Conservation (phyloP, 2,113 vertebrate genomes). For the Leucoraja erinaceus region DNA sequence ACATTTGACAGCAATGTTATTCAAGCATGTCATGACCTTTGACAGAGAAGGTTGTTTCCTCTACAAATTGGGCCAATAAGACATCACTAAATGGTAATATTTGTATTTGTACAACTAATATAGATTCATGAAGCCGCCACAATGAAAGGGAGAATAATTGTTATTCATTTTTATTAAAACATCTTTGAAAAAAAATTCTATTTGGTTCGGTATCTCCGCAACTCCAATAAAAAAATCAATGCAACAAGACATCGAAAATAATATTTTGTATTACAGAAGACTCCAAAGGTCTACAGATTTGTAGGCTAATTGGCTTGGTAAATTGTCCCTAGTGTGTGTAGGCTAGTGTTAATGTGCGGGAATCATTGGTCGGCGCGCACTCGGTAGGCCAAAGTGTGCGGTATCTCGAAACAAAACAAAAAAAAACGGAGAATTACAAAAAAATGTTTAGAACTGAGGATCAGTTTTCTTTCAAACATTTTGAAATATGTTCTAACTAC, state of each 20-base stretch:
- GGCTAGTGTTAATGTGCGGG: too few relatives aligned
- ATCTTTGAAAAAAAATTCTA: too few relatives aligned
- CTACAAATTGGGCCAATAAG: neutral
- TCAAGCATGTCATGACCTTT: conserved; percentile 28
- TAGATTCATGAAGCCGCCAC: neutral
- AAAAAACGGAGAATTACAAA: neutral
- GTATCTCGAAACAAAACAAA: too few relatives aligned
- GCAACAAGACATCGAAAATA: neutral
- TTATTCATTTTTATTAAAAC: neutral
- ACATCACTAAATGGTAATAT: neutral
- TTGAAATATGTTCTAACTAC: neutral
- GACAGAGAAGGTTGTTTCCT: neutral
- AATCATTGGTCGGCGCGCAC: too few relatives aligned
- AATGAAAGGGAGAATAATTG: neutral
- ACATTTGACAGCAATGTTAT: conserved; percentile 25
- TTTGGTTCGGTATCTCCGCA: neutral
- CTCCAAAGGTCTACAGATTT: too few relatives aligned
- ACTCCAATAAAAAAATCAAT: neutral
- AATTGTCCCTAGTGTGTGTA: too few relatives aligned
- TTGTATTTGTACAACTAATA: neutral
- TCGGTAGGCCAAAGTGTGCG: too few relatives aligned
- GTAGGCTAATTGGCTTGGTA: too few relatives aligned
- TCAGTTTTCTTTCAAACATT: neutral
- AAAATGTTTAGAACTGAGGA: neutral
- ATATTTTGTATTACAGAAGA: neutral